These are phyloP conservation scores for Bos indicus DNA, from an alignment of 2,113 vertebrate species.

Conservation along the genomic window DNA sequence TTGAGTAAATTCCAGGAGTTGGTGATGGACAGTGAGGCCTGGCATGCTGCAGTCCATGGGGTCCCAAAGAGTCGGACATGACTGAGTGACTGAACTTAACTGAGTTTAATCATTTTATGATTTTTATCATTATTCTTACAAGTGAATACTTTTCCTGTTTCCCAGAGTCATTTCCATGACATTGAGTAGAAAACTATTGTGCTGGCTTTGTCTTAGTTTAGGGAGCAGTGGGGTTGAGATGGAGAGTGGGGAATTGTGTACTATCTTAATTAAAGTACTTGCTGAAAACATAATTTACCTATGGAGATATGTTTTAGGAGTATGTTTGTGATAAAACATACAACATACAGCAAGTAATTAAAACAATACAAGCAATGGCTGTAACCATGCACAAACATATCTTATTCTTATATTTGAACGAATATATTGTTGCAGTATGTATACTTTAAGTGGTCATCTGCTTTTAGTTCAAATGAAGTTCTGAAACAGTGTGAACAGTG, in stretches of 20 bases:
- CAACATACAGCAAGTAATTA: background rate
- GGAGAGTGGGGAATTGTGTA: background rate
- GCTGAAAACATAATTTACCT: background rate
- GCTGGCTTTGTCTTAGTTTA: background rate
- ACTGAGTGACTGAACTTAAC: background rate
- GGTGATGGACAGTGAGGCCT: background rate
- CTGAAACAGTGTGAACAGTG: background rate
- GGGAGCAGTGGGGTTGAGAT: background rate
- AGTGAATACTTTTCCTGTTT: background rate
- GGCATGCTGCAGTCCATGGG: background rate
- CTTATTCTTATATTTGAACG: background rate
- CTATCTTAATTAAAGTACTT: background rate
- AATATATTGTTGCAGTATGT: background rate
- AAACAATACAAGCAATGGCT: background rate
- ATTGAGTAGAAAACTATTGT: background rate
- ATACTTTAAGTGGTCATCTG: background rate
- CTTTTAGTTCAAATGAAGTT: background rate
- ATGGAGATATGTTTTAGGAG: background rate
- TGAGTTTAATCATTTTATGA: background rate
- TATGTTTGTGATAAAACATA: background rate
- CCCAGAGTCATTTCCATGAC: background rate
- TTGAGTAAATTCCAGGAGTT: background rate
- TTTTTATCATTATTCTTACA: background rate
- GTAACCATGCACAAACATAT: background rate
- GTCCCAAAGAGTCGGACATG: accelerated